Evolutionary conservation across 2,888 invertebrate genomes (phyloP).

Genomic region (Nomada ruficornis): DNA sequence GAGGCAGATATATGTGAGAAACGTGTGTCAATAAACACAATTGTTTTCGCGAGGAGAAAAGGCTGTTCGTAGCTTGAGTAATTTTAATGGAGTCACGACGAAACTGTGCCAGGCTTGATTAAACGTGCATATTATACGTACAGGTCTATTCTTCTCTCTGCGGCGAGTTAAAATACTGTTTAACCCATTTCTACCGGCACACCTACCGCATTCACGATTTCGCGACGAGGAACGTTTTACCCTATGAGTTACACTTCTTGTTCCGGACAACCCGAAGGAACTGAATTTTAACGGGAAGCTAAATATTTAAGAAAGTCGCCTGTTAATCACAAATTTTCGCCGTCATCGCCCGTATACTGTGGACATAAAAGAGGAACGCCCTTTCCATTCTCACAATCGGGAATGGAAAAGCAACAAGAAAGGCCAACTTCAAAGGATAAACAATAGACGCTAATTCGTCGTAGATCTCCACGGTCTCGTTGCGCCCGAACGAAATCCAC

Average conservation of each 20-base stretch:
- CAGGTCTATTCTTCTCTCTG: neutral
- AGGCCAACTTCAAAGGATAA: neutral
- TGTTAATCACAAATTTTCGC: no score
- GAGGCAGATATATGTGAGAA: neutral
- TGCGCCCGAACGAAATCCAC: conserved; percentile 47
- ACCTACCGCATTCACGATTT: neutral
- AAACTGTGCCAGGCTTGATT: neutral
- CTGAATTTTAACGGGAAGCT: neutral
- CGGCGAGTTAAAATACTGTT: neutral
- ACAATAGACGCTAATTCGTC: conserved; percentile 41
- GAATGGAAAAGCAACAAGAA: neutral
- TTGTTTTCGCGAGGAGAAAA: neutral
- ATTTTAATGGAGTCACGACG: neutral
- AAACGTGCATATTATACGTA: neutral
- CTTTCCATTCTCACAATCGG: neutral
- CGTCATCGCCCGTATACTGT: no score
- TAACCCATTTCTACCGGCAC: neutral
- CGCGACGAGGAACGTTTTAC: neutral
- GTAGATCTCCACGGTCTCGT: conserved; percentile 14
- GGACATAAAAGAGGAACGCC: no score
- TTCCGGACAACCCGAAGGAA: neutral
- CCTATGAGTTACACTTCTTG: conserved; percentile 15
- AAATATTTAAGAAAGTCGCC: no score
- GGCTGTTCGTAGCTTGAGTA: neutral
- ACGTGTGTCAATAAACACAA: neutral